Base-by-base conservation (phyloP, 1,140 invertebrate species). In the Dinothrombium tinctorium region DNA sequence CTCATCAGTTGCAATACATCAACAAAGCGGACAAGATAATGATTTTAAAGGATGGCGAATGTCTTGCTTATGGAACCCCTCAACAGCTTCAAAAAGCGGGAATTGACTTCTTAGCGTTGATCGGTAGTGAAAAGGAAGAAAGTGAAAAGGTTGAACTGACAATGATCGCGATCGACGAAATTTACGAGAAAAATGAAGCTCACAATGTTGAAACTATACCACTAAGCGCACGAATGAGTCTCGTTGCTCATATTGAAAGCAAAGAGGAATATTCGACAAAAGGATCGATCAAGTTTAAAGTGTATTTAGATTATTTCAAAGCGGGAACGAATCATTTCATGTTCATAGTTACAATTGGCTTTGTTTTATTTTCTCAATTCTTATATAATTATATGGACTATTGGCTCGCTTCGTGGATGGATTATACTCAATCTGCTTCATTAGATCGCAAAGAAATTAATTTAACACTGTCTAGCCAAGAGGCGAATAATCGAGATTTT, bases 1-100 rank as follows among this genome's bases (percentile, higher is more conserved):
- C 86, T 0, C 83, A 94, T 56, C 71, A 83, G 40, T 20, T 44
- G 1, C 41, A 44, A 17, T 50, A 38, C 45, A 23, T 43, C 21
- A 29, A 22, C 7, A 65, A 69, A 50, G 74, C 76, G 37, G 72
- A 89, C 63, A 56, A 65, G 33, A 64, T 86, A 22, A 51, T 87
- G 21, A 56, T 75, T 11, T 63, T 94, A 63, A 67, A 74, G 20
- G 62, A 72, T 46, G 83, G 84, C 6, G 14, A 38, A 20, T 39
- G 32, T 15, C 12, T 48, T 3, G 49, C 50, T 20, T 37, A 48
- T 14, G 49, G 50, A 2, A 48, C 20, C 3, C 21, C 6, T 23
- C 37, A 26, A 22, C 20, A 11, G 19, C 8, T 36, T 2, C 24
- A 20, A 28, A 44, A 14, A 5, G 9, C 21, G 3, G 20, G 17